Conservation (phyloP, 1,140 invertebrate species). For the Drosophila setifemur region DNA sequence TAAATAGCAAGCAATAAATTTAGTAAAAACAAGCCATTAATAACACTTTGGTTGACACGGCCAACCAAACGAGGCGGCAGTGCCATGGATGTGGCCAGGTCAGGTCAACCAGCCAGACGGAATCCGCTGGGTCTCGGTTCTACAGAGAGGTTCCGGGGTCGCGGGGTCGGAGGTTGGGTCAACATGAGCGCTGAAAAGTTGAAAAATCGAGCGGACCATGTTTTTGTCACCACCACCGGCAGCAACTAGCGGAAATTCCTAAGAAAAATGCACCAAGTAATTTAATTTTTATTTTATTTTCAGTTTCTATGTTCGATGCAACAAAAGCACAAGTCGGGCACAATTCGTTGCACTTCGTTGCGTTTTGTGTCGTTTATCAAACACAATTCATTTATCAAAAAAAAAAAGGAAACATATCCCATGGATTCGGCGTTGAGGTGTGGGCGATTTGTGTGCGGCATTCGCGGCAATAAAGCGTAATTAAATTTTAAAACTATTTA, state of each 20-base stretch:
- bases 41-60: slow-evolving; percentile 76
- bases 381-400: slow-evolving; percentile 31
- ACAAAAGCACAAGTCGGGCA: slow-evolving; percentile 20
- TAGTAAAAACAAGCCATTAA: slow-evolving; percentile 81
- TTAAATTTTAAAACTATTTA: slow-evolving; percentile 70
- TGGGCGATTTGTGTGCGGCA: slow-evolving; percentile 51
- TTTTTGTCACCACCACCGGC: slow-evolving; percentile 69
- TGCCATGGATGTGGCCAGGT: slow-evolving; percentile 45
- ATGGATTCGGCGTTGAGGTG: slow-evolving; percentile 10
- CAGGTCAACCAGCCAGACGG: slow-evolving; percentile 40
- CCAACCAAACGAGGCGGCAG: slow-evolving; percentile 14
- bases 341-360: slow-evolving; percentile 73
- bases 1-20: slow-evolving; percentile 79
- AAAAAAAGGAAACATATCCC: too few relatives aligned
- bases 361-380: slow-evolving; percentile 31
- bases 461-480: slow-evolving; percentile 46
- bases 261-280: slow-evolving; percentile 62
- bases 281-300: slow-evolving; percentile 37
- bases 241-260: slow-evolving; percentile 60
- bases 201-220: slow-evolving; percentile 74
- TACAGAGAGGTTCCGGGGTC: not conserved
- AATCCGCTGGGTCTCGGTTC: slow-evolving; percentile 14
- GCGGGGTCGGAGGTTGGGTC: slow-evolving; percentile 43
- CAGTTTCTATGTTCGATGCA: too few relatives aligned
- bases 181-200: slow-evolving; percentile 56